Evolutionary conservation across 2,888 invertebrate species (phyloP), one percentile per base, ranked within the genome.

Genomic region (Plebejus anna): DNA sequence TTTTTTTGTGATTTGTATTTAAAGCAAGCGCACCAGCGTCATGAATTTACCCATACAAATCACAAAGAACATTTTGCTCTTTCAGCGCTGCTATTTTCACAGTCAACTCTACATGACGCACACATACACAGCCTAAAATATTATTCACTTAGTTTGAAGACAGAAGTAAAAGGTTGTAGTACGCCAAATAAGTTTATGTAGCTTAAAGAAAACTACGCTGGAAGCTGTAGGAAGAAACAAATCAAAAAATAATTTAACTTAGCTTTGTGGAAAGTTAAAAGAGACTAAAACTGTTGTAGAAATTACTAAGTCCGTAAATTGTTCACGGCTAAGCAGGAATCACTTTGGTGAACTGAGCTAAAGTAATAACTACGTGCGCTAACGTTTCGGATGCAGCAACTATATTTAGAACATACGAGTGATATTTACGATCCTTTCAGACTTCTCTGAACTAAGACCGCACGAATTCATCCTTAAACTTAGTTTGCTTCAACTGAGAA

Each of bases 391-490:
- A 66, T 66, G 66, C 66, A 13, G 66, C 66, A 32, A 66, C 66
- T 66, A 66, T 66, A 66, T 66, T 66, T 66, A 66, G 66, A 66
- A 66, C 66, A 32, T 66, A 32, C 66, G 32, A 66, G 66, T 36
- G 66, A 66, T 66, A 66, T 66, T 66, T 66, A 66, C 36, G 66
- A 66, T 66, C 66, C 36, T 66, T 66, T 66, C 66, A 66, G 66
- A 66, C 66, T 66, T 66, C 66, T 66, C 32, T 66, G 66, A 66
- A 66, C 32, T 16, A 32, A 16, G 61, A 36, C 66, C 66, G 66
- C 66, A 66, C 16, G 5, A 13, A 66, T 66, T 16, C 66, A 66
- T 66, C 36, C 66, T 66, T 13, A 66, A 32, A 66, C 66, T 36
- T 16, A 32, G 32, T 36, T 13, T 66, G 9, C 32, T 36, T 13